Percentiles rank a stretch among this genome's conserved stretches.
These are phyloP conservation scores for Plemyria rubiginata DNA, from an alignment of 2,888 invertebrate species.

Conservation along the genomic window DNA sequence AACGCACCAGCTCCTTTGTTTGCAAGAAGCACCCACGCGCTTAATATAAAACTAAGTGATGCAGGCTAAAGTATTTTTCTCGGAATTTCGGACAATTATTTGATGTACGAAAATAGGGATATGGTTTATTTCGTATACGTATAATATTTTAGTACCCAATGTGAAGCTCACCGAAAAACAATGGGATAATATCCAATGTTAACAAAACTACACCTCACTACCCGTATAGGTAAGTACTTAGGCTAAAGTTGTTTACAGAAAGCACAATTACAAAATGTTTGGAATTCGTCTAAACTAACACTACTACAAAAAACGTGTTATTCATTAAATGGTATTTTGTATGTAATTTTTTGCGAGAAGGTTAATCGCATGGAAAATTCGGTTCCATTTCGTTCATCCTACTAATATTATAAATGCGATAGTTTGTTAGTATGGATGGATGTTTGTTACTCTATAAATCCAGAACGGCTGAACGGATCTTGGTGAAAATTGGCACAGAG, in stretches of 20 bases:
- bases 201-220: constrained; percentile 5
- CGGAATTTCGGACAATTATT: constrained; percentile 30
- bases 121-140: neutral
- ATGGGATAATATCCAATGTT: too few species aligned
- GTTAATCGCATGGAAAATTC: constrained; percentile 30
- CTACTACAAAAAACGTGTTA: constrained; percentile 1
- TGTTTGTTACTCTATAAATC: too few species aligned
- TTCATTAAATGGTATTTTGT: constrained; percentile 16
- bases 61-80: constrained; percentile 44
- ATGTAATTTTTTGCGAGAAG: constrained; percentile 25
- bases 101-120: constrained; percentile 17
- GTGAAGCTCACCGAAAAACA: too few species aligned
- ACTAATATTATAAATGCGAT: too few species aligned
- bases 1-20: constrained; percentile 48
- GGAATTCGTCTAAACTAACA: neutral
- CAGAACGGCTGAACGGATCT: too few species aligned
- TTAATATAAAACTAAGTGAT: constrained; percentile 45
- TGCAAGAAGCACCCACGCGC: constrained; percentile 40
- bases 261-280: constrained; percentile 18
- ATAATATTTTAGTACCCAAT: too few species aligned
- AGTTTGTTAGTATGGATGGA: too few species aligned
- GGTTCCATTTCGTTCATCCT: constrained; percentile 21
- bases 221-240: too few species aligned
- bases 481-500: too few species aligned
- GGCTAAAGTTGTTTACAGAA: constrained; percentile 4